Percentiles rank a stretch among this genome's conserved stretches.
Evolutionary conservation across 2,797 vertebrate species (phyloP).

Genomic region (Melanogrammus aeglefinus): DNA sequence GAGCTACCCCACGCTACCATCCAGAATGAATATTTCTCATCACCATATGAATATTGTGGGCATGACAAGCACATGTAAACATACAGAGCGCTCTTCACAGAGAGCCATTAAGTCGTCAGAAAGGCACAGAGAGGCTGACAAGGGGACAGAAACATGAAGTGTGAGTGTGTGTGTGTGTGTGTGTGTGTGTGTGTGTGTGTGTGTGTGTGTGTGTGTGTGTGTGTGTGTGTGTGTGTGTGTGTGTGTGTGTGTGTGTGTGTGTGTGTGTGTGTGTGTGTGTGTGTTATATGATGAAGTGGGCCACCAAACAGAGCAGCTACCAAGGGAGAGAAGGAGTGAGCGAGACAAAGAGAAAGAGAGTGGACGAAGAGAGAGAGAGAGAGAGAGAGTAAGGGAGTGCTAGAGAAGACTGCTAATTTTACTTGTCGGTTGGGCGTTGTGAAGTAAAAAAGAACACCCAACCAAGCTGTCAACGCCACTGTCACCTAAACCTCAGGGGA

Average conservation of each 20-base stretch:
- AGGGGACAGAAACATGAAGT: slow-evolving; percentile 53
- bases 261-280: slow-evolving; percentile 30
- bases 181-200: slow-evolving; percentile 38
- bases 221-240: slow-evolving; percentile 35
- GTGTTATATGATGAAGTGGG: slow-evolving; percentile 56
- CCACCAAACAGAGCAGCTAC: slow-evolving; percentile 46
- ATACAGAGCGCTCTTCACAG: slow-evolving; percentile 97
- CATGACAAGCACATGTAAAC: slow-evolving; percentile 98
- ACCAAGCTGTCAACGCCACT: slow-evolving; percentile 89
- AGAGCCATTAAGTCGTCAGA: slow-evolving; percentile 99
- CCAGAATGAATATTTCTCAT: slow-evolving; percentile 94
- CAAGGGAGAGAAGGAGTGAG: slow-evolving; percentile 27
- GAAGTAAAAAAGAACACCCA: slow-evolving; percentile 79
- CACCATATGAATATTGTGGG: slow-evolving; percentile 98
- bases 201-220: background rate
- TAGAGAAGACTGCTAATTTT: slow-evolving; percentile 97
- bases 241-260: slow-evolving; percentile 30
- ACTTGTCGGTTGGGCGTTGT: slow-evolving; percentile 77
- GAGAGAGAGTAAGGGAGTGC: slow-evolving; percentile 65
- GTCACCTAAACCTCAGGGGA: slow-evolving; percentile 83
- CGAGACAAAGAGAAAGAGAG: slow-evolving; percentile 35
- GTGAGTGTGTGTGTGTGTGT: slow-evolving; percentile 39
- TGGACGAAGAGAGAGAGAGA: slow-evolving; percentile 28
- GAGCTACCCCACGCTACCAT: slow-evolving; percentile 6
- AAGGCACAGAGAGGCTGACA: slow-evolving; percentile 82